Base-by-base conservation (phyloP, 1,140 invertebrate genomes). In the Drosophila arawakana region DNA sequence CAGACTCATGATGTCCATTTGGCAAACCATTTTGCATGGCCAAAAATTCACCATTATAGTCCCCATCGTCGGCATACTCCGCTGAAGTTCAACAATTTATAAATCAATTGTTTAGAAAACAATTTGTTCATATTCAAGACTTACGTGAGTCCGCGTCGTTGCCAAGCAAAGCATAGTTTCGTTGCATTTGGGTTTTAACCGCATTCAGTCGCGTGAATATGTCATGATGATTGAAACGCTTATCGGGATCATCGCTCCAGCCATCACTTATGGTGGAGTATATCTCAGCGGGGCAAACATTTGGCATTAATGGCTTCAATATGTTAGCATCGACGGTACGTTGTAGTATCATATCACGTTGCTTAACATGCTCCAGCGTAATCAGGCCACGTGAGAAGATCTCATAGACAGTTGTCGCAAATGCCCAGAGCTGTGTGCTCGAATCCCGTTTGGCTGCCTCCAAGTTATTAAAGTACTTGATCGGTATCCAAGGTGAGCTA, bases 321-420 rank as follows among this genome's bases (percentile, higher is more conserved):
- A 92, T 91, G 49, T 67, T 73, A 25, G 78, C 78, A 66, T 74
- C 47, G 6, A 57, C 35, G 93, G 73, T 96, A 93, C 74, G 41
- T 55, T 88, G 76, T 3, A 49, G 46, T 8, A 75, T 37, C 1
- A 88, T 57, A n/a, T 88, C 77, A 1, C 47, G 59, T 34, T 78
- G 83, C 2, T 44, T 58, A 7, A 83, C 0, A 0, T 8, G 65
- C 9, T 70, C 63, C 61, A 83, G 6, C 1, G 73, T 69, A 0
- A 93, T 88, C 67, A 94, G 92, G 35, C 97, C 97, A 82, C 94
- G 95, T 0, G 96, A 96, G 93, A 98, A 98, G 72, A 98, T 96
- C 93, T 98, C 96, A 96, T 97, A 98, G 8, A 98, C 83, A 9
- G 97, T 98, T 13, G 97, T 98, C 2, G 96, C 97, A 80, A 97